Evolutionary conservation across 2,797 vertebrate genomes (phyloP), one percentile per base, ranked within the genome.

Genomic region (Gobio occitaniae): DNA sequence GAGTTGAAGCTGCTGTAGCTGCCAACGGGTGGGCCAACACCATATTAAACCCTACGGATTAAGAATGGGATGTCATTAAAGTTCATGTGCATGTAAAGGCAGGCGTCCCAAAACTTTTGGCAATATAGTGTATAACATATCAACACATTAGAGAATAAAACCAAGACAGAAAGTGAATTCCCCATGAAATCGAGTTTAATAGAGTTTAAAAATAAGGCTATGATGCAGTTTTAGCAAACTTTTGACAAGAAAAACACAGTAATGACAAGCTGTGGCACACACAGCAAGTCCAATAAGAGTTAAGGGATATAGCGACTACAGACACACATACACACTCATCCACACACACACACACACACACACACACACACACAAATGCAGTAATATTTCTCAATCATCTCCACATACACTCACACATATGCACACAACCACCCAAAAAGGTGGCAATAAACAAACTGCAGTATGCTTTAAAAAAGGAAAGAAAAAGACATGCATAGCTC

Each of bases 141-240:
- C 19, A 74, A 21, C 36, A 29, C 3, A 78, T 19, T 21, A 44
- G 16, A 69, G 54, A 83, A 85, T 17, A 52, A 84, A 68, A 82
- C 61, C 32, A 65, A 54, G 13, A 25, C 47, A 17, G 8, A 36
- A 74, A 29, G 82, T 36, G 36, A 84, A 80, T 66, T 91, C 78
- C 92, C 90, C 91, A 94, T 94, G 93, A 95, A 94, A 94, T 85
- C 89, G 92, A 93, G 89, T 95, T 95, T 95, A 95, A 93, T 95
- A 92, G 90, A 90, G 91, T 90, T 95, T 94, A 95, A 95, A 95
- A 95, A 94, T 95, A 95, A 95, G 93, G 93, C 94, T 95, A 94
- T 93, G 92, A 95, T 92, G 91, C 88, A 92, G 87, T 90, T 93
- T 91, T 93, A 93, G 90, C 92, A 93, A 94, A 94, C 91, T 89